Base-by-base conservation (phyloP, 2,888 invertebrate genomes). In the Platycheirus rosarum region DNA sequence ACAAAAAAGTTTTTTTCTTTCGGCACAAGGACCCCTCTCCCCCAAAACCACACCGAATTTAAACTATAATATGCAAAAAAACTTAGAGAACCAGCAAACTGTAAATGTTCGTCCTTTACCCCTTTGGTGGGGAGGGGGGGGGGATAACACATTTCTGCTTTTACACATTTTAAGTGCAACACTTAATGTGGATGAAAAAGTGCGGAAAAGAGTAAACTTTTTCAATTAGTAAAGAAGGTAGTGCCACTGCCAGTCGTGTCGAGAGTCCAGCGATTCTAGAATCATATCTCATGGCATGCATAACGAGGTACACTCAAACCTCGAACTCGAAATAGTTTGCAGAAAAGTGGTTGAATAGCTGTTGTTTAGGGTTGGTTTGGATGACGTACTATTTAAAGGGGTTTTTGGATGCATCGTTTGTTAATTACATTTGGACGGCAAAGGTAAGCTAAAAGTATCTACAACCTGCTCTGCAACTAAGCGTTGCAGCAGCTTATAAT, bases 171-270 rank as follows among this genome's bases (percentile, higher is more conserved):
- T 40, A 57, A 57, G 40, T 57, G 40, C 18, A 46, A 60, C 70
- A 26, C 63, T 71, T 63, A 44, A 53, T 32, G 18, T 32, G 69
- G 29, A 51, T n/a, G n/a, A n/a, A 53, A 23, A 37, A 69, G 57
- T 70, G 49, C 40, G 40, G 14, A 63, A 63, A n/a, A n/a, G 53
- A 73, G 46, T 14, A 46, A 65, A 71, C 62, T 63, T 71, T 53
- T 65, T 46, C 53, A 53, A 73, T 63, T 73, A 55, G 63, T 53
- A 26, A 35, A 53, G n/a, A 40, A 57, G 40, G 57, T 55, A 53
- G 57, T 18, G 35, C 9, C 49, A 29, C 29, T 49, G n/a, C 26
- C 26, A 26, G 23, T 48, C 3, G 48, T 13, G 48, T 49, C 14
- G 13, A 26, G 23, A 48, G 48, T 2, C 9, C 23, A 13, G 0